These are phyloP conservation scores for Tinea pellionella DNA, from an alignment of 2,888 invertebrate species.

Conservation along the genomic window DNA sequence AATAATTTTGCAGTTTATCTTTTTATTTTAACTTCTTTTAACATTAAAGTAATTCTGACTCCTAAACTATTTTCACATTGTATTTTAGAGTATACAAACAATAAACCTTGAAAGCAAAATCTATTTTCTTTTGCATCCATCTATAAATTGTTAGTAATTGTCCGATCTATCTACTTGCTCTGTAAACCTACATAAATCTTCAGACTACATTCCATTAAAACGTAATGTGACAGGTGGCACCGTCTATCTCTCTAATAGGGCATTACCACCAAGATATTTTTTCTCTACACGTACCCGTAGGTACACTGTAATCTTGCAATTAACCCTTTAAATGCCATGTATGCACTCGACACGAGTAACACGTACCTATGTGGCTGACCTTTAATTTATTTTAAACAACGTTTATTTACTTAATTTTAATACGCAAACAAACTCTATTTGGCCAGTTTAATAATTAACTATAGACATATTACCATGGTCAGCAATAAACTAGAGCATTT, in stretches of 20 bases:
- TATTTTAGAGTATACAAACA: background rate
- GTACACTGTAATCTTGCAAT: background rate
- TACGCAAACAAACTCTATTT: no score
- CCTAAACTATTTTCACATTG: no score
- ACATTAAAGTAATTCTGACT: no score
- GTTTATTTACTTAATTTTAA: no score
- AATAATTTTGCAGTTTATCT: background rate
- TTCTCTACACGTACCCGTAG: background rate
- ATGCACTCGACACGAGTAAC: no score
- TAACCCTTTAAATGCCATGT: background rate
- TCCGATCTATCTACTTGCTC: constrained; percentile 1
- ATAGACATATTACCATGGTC: no score
- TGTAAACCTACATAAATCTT: background rate
- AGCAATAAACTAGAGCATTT: no score
- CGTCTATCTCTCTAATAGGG: background rate
- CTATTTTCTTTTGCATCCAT: background rate
- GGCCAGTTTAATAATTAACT: no score
- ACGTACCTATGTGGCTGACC: no score
- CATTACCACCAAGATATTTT: background rate
- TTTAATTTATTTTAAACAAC: no score
- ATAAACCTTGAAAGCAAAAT: constrained; percentile 7
- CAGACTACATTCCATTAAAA: background rate
- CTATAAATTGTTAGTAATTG: constrained; percentile 2
- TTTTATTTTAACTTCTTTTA: background rate
- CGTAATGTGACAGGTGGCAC: constrained; percentile 1